Evolutionary conservation across 2,888 invertebrate species (phyloP).

Genomic region (Spatulosminthurus flaviceps): DNA sequence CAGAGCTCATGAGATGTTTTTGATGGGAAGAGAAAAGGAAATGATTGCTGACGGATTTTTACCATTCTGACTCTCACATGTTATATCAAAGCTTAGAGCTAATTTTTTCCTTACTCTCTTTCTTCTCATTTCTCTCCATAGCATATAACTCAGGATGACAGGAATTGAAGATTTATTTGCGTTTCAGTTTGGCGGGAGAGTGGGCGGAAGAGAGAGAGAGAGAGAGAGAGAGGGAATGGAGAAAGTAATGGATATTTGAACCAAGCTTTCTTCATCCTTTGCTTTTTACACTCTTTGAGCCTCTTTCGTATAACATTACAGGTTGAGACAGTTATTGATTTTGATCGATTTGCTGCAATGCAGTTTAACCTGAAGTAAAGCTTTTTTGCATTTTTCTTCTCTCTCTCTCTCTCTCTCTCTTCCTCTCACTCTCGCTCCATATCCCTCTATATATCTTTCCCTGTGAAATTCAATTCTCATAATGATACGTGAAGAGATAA

Average conservation of each 20-base stretch:
- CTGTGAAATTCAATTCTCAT: no score
- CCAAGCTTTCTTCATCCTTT: conserved; percentile 36
- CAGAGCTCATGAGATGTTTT: background rate
- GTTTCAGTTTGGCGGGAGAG: conserved; percentile 37
- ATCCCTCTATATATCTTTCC: background rate
- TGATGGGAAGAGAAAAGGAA: conserved; percentile 18
- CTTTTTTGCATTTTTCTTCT: background rate
- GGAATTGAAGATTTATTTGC: conserved; percentile 48
- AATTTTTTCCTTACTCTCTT: no score
- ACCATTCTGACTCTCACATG: conserved; percentile 6
- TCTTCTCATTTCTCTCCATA: conserved; percentile 37
- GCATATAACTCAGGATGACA: conserved; percentile 49
- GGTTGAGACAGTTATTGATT: conserved; percentile 48
- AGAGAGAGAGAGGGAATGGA: conserved; percentile 21
- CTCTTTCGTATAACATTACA: conserved; percentile 20
- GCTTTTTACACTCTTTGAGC: conserved; percentile 13
- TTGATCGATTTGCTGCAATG: conserved; percentile 50
- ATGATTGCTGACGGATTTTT: conserved; percentile 36
- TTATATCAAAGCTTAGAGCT: conserved; percentile 24
- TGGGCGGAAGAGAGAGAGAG: conserved; percentile 37
- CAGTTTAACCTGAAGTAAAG: conserved; percentile 34
- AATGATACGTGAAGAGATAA: background rate
- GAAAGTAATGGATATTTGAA: conserved; percentile 47
- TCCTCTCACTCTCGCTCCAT: background rate
- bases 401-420: background rate